phyloP scores from a whole-genome alignment of 2,113 vertebrate genomes.

The Daboia siamensis region DNA sequence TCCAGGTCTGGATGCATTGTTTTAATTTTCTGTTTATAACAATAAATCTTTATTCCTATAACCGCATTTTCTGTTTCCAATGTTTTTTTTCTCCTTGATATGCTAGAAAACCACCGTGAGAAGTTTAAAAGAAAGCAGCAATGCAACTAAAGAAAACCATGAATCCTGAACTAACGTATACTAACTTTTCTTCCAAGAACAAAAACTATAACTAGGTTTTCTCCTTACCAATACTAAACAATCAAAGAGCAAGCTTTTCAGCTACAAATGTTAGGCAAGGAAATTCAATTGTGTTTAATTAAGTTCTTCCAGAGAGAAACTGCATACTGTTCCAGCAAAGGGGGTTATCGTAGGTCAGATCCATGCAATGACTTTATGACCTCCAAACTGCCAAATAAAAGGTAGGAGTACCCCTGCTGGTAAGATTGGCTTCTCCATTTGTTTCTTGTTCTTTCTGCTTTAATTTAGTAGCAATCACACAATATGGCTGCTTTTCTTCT shows the following conservation, averaged over 20 bases:
- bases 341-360: slow-evolving; percentile 86
- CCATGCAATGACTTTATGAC: slow-evolving; percentile 89
- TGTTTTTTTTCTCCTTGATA: background rate
- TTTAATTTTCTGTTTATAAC: background rate
- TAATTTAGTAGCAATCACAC: slow-evolving; percentile 92
- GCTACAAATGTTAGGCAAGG: slow-evolving; percentile 80
- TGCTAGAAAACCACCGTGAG: slow-evolving; percentile 38
- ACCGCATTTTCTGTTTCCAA: background rate
- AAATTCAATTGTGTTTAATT: slow-evolving; percentile 92
- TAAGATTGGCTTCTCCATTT: slow-evolving; percentile 75
- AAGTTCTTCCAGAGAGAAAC: slow-evolving; percentile 79
- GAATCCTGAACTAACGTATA: slow-evolving; percentile 78
- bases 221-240: slow-evolving; percentile 67
- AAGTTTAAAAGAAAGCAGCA: slow-evolving; percentile 48
- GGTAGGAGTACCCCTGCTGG: slow-evolving; percentile 79
- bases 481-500: slow-evolving; percentile 84
- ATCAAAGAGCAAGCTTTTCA: slow-evolving; percentile 83
- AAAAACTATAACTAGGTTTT: slow-evolving; percentile 79
- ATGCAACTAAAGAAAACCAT: slow-evolving; percentile 66
- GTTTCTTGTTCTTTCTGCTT: slow-evolving; percentile 81
- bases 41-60: accelerated
- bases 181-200: slow-evolving; percentile 75
- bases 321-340: slow-evolving; percentile 69
- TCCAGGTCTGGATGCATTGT: background rate
- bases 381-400: slow-evolving; percentile 83